These are phyloP conservation scores for Ochropleura leucogaster DNA, from an alignment of 2,888 invertebrate species.

Conservation along the genomic window DNA sequence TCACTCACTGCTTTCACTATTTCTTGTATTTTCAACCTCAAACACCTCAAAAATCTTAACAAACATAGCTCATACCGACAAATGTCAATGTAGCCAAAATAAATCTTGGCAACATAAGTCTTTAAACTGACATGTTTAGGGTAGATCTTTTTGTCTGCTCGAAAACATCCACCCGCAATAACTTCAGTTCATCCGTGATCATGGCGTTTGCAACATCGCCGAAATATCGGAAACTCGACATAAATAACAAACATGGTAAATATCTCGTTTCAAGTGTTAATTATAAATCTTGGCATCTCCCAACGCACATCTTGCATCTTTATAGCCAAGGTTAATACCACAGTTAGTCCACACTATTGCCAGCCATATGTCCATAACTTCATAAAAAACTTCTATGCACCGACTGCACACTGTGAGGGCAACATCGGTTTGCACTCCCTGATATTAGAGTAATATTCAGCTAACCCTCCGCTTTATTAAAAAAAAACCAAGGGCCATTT, in stretches of 20 bases:
- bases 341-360: constrained; percentile 68
- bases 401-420: constrained; percentile 80
- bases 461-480: constrained; percentile 88
- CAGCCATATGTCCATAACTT: constrained; percentile 70
- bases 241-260: too few relatives aligned
- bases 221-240: too few relatives aligned
- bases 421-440: constrained; percentile 89
- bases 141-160: too few relatives aligned
- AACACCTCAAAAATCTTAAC: not conserved
- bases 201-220: too few relatives aligned
- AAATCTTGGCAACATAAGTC: too few relatives aligned
- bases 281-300: too few relatives aligned
- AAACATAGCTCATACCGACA: not conserved
- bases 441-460: constrained; percentile 89
- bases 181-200: too few relatives aligned
- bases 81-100: not conserved
- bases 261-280: too few relatives aligned
- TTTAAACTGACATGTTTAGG: too few relatives aligned
- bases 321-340: not conserved
- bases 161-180: too few relatives aligned
- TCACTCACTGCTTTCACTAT: not conserved
- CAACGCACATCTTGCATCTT: not conserved
- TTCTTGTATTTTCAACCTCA: not conserved
- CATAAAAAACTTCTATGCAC: constrained; percentile 81
- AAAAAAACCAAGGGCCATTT: constrained; percentile 89